These are phyloP conservation scores for Dipodomys stephensi DNA, from an alignment of 2,113 vertebrate genomes.

Conservation along the genomic window DNA sequence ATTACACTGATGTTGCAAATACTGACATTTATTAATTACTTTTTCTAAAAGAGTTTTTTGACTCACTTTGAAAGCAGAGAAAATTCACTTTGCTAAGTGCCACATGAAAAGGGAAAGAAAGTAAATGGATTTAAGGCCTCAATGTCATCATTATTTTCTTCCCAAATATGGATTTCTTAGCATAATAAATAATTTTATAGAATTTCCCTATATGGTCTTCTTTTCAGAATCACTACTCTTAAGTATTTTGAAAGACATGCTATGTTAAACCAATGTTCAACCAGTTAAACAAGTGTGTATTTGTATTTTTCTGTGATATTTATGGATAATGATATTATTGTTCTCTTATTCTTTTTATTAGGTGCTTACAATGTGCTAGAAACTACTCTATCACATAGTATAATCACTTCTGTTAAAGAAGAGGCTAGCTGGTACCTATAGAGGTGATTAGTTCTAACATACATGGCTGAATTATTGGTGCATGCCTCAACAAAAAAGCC, in stretches of 20 bases:
- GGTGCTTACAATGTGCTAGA: too few species aligned
- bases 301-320: not conserved
- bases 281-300: not conserved
- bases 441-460: too few species aligned
- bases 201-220: not conserved
- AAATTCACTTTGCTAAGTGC: conserved; percentile 26
- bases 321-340: not conserved
- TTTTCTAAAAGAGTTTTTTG: not conserved
- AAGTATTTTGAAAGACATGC: not conserved
- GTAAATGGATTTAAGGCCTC: not conserved
- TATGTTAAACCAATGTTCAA: not conserved
- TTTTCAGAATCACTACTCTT: not conserved
- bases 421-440: too few species aligned
- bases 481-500: too few species aligned
- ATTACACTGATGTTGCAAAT: not conserved
- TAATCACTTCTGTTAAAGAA: too few species aligned
- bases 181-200: not conserved
- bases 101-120: not conserved
- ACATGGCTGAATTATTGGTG: too few species aligned
- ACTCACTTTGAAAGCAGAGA: not conserved
- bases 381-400: too few species aligned
- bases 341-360: not conserved
- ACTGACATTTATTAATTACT: conserved; percentile 3
- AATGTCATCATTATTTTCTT: not conserved
- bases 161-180: not conserved